Base-by-base conservation (phyloP, 2,888 invertebrate genomes). In the Cephalotes varians region DNA sequence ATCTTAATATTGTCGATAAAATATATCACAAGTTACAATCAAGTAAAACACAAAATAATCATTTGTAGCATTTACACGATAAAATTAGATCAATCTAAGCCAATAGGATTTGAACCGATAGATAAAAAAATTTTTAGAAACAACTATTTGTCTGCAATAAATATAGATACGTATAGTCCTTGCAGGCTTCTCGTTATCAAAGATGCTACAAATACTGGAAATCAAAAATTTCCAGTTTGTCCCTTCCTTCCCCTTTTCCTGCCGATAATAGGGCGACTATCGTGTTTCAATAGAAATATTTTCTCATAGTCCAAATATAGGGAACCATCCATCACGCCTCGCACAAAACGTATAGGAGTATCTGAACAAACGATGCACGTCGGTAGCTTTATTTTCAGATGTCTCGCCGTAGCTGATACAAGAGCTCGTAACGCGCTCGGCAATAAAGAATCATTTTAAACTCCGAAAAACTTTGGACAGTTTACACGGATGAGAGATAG, bases 351-450 rank as follows among this genome's bases (percentile, higher is more conserved):
- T 62, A n/a, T n/a, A 7, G 25, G 25, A 21, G 25, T 62, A 34
- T 12, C 18, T 31, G 18, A 34, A 21, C 18, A 25, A 73, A 44
- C 44, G 18, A 74, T 47, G 18, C 47, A 74, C 31, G 10, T 7
- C 34, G 21, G 34, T 74, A 74, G 62, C 15, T 74, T 62, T 74
- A 74, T 62, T 74, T 62, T 74, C 49, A 37, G 49, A 74, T 6
- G 15, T 60, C 47, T 60, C 47, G 40, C 31, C 15, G 18, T 56
- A 34, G 18, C 34, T 44, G 60, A 74, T 74, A 62, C 15, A 44
- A 62, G 12, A 47, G 18, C 28, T 74, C 18, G 47, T 21, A 34
- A 62, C 25, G 9, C 18, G 18, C 18, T 73, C 6, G 3, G 34
- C 18, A 21, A 58, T 44, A 31, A 58, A 62, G 12, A 25, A 18